Percentiles rank a stretch among this genome's conserved stretches.
These are phyloP conservation scores for Cryptophagus acutangulus DNA, from an alignment of 2,888 invertebrate genomes.

Conservation along the genomic window DNA sequence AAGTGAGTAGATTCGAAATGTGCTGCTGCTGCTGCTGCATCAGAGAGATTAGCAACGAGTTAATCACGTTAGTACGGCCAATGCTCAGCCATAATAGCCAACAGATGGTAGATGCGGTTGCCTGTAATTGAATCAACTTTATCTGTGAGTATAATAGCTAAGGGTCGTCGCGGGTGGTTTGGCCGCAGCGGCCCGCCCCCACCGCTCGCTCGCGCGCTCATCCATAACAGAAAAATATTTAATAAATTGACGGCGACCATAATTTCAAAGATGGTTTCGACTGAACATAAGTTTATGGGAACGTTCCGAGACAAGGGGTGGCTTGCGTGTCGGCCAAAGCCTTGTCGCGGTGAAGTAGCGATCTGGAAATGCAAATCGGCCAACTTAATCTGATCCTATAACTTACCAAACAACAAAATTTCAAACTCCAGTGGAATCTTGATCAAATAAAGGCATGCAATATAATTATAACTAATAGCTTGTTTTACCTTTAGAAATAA, in stretches of 20 bases:
- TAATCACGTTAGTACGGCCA: constrained; percentile 47
- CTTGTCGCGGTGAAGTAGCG: too few species aligned
- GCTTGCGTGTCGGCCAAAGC: too few species aligned
- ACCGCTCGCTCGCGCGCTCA: too few species aligned
- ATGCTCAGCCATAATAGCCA: constrained; percentile 47
- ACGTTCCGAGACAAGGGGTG: too few species aligned
- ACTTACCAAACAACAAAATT: constrained; percentile 46
- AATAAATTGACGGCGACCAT: too few species aligned
- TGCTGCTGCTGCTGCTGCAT: constrained; percentile 33
- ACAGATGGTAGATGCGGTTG: constrained; percentile 50
- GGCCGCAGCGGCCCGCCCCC: constrained; percentile 25
- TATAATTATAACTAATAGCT: constrained; percentile 48
- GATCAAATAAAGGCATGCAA: constrained; percentile 42
- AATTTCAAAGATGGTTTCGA: too few species aligned
- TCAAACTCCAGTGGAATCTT: constrained; percentile 41
- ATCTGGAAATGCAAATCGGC: constrained; percentile 44
- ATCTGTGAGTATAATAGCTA: constrained; percentile 48
- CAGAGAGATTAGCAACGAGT: constrained; percentile 45
- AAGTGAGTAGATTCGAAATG: constrained; percentile 12
- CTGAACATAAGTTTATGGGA: too few species aligned
- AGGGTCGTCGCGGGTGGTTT: constrained; percentile 46
- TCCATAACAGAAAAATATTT: too few species aligned
- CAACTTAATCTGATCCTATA: constrained; percentile 45
- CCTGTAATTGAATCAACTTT: constrained; percentile 50
- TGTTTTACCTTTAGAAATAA: constrained; percentile 43